Evolutionary conservation across 35 echinoderm and acorn worm genomes (phyloP).

Genomic region (Ophiothrix spiculata): DNA sequence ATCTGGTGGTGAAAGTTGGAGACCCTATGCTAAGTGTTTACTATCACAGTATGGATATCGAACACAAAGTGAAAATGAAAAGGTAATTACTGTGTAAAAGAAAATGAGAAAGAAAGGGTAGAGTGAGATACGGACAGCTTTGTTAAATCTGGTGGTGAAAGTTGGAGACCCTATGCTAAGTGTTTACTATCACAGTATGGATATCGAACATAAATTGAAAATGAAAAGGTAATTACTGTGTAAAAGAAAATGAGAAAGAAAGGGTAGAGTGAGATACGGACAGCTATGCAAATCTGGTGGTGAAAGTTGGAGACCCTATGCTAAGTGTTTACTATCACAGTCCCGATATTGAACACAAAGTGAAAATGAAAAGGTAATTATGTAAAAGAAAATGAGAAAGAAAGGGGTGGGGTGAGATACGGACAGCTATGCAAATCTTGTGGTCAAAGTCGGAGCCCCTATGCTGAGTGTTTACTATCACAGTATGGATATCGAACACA

Average conservation of each 20-base stretch:
- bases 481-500: slow-evolving; percentile 41
- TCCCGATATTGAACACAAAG: slow-evolving; percentile 14
- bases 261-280: too few species aligned
- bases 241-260: too few species aligned
- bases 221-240: slow-evolving; percentile 70
- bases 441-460: slow-evolving; percentile 70
- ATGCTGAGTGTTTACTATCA: slow-evolving; percentile 77
- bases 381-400: too few species aligned
- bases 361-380: slow-evolving; percentile 72
- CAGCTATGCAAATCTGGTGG: too few species aligned
- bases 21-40: slow-evolving; percentile 73
- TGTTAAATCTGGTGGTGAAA: slow-evolving; percentile 52
- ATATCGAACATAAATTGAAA: slow-evolving; percentile 37
- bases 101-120: too few species aligned
- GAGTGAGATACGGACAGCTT: slow-evolving; percentile 23
- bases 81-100: too few species aligned
- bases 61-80: slow-evolving; percentile 43
- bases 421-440: too few species aligned
- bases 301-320: slow-evolving; percentile 80
- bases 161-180: slow-evolving; percentile 71
- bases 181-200: slow-evolving; percentile 74
- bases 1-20: slow-evolving; percentile 56
- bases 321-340: slow-evolving; percentile 78
- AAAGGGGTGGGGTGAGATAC: too few species aligned
- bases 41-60: slow-evolving; percentile 69